Percentiles rank a stretch among this genome's conserved stretches.
These are phyloP conservation scores for Hiodon alosoides DNA, from an alignment of 2,113 vertebrate genomes.

Conservation along the genomic window DNA sequence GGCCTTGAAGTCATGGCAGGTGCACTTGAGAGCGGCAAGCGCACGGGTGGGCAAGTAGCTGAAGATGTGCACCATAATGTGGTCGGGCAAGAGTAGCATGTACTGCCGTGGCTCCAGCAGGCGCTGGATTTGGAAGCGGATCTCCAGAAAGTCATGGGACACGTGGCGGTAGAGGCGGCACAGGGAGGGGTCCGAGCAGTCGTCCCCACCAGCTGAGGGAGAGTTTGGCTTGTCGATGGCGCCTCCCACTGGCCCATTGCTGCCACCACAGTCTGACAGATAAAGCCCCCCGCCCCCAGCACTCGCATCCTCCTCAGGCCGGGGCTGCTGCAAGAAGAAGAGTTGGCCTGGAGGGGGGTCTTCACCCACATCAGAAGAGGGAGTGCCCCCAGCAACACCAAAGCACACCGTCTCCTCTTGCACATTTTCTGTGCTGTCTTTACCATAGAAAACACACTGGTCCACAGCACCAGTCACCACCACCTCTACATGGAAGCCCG, in stretches of 20 bases:
- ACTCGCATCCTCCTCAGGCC: constrained; percentile 51
- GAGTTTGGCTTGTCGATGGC: constrained; percentile 48
- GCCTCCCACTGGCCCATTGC: constrained; percentile 35
- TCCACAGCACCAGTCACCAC: constrained; percentile 91
- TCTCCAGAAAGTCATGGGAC: constrained; percentile 91
- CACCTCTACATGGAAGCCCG: constrained; percentile 89
- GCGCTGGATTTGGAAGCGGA: constrained; percentile 91
- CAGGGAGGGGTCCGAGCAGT: constrained; percentile 70
- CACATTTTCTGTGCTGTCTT: constrained; percentile 82
- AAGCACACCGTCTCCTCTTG: constrained; percentile 84
- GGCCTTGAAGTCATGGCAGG: constrained; percentile 85
- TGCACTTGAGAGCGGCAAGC: constrained; percentile 88
- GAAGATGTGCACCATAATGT: constrained; percentile 91
- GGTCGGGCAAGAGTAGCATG: constrained; percentile 88
- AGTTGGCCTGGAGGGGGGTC: constrained; percentile 85
- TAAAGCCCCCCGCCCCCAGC: constrained; percentile 39
- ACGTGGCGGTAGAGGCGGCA: constrained; percentile 91
- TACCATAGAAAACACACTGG: constrained; percentile 87
- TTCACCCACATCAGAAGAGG: constrained; percentile 58
- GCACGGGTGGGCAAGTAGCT: constrained; percentile 81
- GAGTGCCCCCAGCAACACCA: constrained; percentile 46
- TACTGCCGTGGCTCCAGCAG: constrained; percentile 89
- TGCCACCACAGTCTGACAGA: constrained; percentile 56
- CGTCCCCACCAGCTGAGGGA: constrained; percentile 44
- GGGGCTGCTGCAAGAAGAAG: constrained; percentile 70